A percentile compares a stretch with the other conserved stretches of the same genome.
Conservation (phyloP, 2,113 vertebrate species). For the Girardinichthys multiradiatus region DNA sequence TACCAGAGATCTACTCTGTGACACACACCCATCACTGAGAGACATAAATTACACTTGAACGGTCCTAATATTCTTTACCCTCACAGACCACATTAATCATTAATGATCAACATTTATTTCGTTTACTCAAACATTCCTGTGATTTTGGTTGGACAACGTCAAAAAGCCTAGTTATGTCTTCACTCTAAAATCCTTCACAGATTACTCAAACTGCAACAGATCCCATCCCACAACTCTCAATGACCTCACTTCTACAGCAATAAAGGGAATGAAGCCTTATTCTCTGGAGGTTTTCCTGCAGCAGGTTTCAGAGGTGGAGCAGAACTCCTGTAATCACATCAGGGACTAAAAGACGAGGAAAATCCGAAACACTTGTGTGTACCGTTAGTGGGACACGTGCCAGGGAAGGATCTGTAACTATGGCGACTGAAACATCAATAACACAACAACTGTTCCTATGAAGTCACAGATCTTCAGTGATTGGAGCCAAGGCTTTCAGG, state of each 20-base stretch:
- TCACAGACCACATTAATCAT: not conserved
- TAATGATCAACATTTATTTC: too few species aligned
- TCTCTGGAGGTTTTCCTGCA: conserved; percentile 22
- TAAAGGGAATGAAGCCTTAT: not conserved
- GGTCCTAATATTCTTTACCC: too few species aligned
- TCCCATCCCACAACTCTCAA: too few species aligned
- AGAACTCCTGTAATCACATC: conserved; percentile 28
- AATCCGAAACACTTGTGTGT: conserved; percentile 10
- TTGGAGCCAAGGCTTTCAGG: not conserved
- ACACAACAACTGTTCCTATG: conserved; percentile 19
- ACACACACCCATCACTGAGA: too few species aligned
- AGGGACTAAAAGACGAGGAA: conserved; percentile 22
- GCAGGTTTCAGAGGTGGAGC: conserved; percentile 11
- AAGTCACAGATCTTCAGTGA: conserved; percentile 4
- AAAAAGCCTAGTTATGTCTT: too few species aligned
- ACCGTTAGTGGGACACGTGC: conserved; percentile 37
- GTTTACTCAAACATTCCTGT: too few species aligned
- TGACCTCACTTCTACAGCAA: too few species aligned
- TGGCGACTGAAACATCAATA: conserved; percentile 59
- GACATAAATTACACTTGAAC: not conserved
- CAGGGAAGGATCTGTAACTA: conserved; percentile 44
- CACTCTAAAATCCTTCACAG: too few species aligned
- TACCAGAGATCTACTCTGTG: too few species aligned
- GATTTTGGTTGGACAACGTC: too few species aligned
- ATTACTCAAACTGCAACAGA: too few species aligned